Conservation (phyloP, 2,888 invertebrate species). For the Bursaphelenchus okinawaensis region DNA sequence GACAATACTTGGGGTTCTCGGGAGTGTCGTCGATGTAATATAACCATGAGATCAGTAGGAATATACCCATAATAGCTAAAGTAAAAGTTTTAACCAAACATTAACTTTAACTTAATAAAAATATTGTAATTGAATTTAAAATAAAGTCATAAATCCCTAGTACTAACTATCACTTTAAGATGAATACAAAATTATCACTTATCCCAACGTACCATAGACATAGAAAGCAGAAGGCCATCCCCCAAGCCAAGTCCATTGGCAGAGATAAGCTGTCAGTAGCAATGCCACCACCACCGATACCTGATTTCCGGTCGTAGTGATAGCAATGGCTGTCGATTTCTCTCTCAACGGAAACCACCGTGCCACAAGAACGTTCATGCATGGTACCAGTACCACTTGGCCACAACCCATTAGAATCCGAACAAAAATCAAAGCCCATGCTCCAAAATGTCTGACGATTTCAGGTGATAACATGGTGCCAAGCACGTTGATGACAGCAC, state of each 20-base stretch:
- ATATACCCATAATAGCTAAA: neutral
- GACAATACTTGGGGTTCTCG: neutral
- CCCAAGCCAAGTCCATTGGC: conserved; percentile 45
- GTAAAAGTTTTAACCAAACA: no score
- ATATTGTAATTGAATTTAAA: no score
- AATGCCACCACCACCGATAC: conserved; percentile 54
- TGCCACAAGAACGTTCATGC: conserved; percentile 53
- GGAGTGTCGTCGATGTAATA: neutral
- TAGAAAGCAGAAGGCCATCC: conserved; percentile 57
- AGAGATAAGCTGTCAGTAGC: conserved; percentile 54
- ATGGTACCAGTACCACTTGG: conserved; percentile 54
- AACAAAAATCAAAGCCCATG: conserved; percentile 38
- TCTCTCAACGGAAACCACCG: conserved; percentile 54
- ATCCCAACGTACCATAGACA: conserved; percentile 49
- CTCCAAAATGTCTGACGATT: conserved; percentile 38
- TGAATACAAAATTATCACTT: no score
- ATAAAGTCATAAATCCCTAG: no score
- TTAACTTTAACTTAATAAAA: no score
- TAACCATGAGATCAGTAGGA: neutral
- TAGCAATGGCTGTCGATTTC: conserved; percentile 51
- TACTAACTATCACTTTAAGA: no score
- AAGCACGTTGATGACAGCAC: conserved; percentile 49
- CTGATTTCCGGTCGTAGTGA: conserved; percentile 56
- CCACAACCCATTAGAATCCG: conserved; percentile 56
- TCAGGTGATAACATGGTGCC: conserved; percentile 49